A percentile compares a stretch with the other conserved stretches of the same genome.
These are phyloP conservation scores for Melinaea menophilus DNA, from an alignment of 2,888 invertebrate species.

Conservation along the genomic window DNA sequence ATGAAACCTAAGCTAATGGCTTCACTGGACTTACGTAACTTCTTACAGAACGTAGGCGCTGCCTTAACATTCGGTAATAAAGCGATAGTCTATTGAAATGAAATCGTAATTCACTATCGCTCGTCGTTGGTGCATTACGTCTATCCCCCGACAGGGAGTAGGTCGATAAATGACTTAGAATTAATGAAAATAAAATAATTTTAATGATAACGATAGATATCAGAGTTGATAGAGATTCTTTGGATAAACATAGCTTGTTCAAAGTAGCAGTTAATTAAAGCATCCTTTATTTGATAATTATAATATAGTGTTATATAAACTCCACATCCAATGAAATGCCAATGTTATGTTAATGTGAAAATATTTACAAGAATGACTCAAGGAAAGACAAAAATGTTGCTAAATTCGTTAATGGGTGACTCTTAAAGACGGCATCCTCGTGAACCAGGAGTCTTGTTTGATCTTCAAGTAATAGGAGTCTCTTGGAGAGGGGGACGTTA, in stretches of 20 bases:
- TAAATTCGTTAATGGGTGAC: slow-evolving; percentile 47
- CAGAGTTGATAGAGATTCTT: slow-evolving; percentile 19
- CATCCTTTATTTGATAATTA: not conserved
- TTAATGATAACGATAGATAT: not conserved
- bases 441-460: slow-evolving; percentile 74
- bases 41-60: slow-evolving; percentile 41
- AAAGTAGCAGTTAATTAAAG: slow-evolving; percentile 2
- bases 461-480: slow-evolving; percentile 74
- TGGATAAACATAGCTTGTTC: slow-evolving; percentile 23
- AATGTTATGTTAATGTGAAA: not conserved
- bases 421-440: slow-evolving; percentile 71
- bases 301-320: not conserved
- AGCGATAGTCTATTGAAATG: slow-evolving; percentile 40
- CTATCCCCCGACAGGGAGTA: slow-evolving; percentile 55
- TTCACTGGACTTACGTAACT: slow-evolving; percentile 45
- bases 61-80: slow-evolving; percentile 40
- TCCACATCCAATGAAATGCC: not conserved
- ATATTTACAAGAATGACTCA: slow-evolving; percentile 5
- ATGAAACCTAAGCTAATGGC: slow-evolving; percentile 36
- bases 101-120: slow-evolving; percentile 33
- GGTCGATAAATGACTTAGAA: slow-evolving; percentile 49
- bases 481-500: slow-evolving; percentile 76
- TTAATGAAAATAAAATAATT: slow-evolving; percentile 6
- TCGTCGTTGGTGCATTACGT: slow-evolving; percentile 29
- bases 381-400: not conserved